Evolutionary conservation across 2,113 vertebrate species (phyloP).

Genomic region (Meleagris gallopavo): DNA sequence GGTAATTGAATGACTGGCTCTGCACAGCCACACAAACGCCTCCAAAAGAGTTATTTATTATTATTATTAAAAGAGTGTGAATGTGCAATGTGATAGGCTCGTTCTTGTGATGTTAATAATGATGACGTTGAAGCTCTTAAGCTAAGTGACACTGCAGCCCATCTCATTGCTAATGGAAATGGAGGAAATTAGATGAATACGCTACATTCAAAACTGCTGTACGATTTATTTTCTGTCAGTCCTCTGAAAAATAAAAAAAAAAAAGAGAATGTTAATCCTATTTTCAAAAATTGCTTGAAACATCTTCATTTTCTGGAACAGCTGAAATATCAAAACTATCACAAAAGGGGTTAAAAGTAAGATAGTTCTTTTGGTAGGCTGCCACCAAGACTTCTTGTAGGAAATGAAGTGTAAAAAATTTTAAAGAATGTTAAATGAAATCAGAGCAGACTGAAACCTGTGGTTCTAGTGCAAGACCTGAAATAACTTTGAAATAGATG

Average conservation of each 20-base stretch:
- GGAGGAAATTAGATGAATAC: background rate
- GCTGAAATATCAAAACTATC: slow-evolving; percentile 36
- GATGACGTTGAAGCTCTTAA: background rate
- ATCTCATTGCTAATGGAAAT: background rate
- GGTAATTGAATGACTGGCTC: slow-evolving; percentile 18
- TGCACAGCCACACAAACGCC: background rate
- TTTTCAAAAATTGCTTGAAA: background rate
- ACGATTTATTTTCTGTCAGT: background rate
- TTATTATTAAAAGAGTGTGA: too few relatives aligned
- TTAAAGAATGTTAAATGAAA: slow-evolving; percentile 66
- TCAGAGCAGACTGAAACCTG: slow-evolving; percentile 61
- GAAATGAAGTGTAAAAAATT: slow-evolving; percentile 63
- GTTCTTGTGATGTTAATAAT: background rate
- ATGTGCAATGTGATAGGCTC: background rate
- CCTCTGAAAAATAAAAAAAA: background rate
- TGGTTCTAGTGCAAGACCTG: slow-evolving; percentile 60
- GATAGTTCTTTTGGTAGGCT: slow-evolving; percentile 29
- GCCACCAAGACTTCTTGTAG: slow-evolving; percentile 52
- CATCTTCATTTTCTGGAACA: slow-evolving; percentile 37
- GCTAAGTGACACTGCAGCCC: background rate
- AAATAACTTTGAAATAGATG: slow-evolving; percentile 42
- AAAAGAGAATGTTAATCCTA: background rate
- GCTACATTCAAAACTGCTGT: background rate
- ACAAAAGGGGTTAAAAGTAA: slow-evolving; percentile 50
- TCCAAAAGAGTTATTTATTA: slow-evolving; percentile 31